Base-by-base conservation (phyloP, 64 coral and sea anemone genomes). In the Orbicella faveolata region DNA sequence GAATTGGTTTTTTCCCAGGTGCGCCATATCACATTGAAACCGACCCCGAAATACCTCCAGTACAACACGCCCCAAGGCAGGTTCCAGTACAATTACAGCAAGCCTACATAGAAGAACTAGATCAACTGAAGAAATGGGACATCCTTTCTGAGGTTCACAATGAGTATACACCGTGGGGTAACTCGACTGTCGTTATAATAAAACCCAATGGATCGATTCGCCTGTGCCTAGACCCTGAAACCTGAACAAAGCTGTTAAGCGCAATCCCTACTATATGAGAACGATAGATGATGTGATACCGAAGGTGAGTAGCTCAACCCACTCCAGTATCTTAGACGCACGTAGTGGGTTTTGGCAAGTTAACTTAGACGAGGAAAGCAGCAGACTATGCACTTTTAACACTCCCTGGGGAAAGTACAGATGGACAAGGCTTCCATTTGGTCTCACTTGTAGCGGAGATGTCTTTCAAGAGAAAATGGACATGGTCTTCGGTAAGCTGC, bases 101-200 rank as follows among this genome's bases (percentile, higher is more conserved):
- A 13, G 91, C 84, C 6, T 93, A 88, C 52, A 81, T 80, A 61
- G 79, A 88, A 81, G 84, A 93, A 9, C 84, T 93, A 48, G 84
- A 93, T 37, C 66, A 18, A 16, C 36, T 93, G 23, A 91, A n/a
- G 37, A 52, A 91, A 15, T 67, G 7, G 1, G 65, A 79, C 26
- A 93, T 92, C 39, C 76, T 87, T 23, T 33, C 34, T 17, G 76
- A 87, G 78, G 75, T 92, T 6, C 76, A 62, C 0, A 93, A 88
- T 61, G 19, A 93, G 61, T 93, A 61, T 44, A 93, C 85, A 23
- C 85, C 91, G 44, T 93, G 91, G 91, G 66, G 88, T 65, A 93
- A 75, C 65, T 30, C 90, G 52, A 59, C 39, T 72, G 83, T 92
- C 1, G 41, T 92, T 19, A 92, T 70, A 36, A 55, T 17, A 9